Base-by-base conservation (phyloP, 2,113 vertebrate genomes). In the Silurus glanis region DNA sequence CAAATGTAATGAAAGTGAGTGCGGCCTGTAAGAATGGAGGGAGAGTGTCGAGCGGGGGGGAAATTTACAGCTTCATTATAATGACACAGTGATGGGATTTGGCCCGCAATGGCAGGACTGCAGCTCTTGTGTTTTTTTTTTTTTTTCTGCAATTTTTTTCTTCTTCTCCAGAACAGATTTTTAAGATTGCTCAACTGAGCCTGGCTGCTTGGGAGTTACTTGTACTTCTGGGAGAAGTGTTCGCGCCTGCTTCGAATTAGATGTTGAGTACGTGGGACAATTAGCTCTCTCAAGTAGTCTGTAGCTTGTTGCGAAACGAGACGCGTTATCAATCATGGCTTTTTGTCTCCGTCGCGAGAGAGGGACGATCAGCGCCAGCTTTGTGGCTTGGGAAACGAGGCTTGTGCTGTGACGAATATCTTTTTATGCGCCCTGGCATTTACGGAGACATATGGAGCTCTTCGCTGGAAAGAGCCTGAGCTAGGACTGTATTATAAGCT, bases 31-130 rank as follows among this genome's bases (percentile, higher is more conserved):
- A 83, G 75, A 83, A 81, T 58, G 53, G 55, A 81, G 53, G 47
- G 69, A 81, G 74, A 84, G 28, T 85, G 83, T 84, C 37, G 80
- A 71, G 67, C 37, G 64, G 64, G 59, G 67, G 72, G 71, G 37
- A 2, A 85, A 90, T 89, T 88, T 85, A 87, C 71, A 25, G 76
- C 88, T 88, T 87, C 84, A 89, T 90, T 90, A 87, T 91, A 87
- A 88, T 47, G 85, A 72, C 83, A 72, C 64, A 78, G 83, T 82
- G 64, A 90, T 85, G 84, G 78, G 78, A 74, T 80, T 86, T 71
- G 88, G 82, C 51, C 59, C n/a, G 53, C 75, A 76, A 67, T 82
- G 74, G 84, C 86, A 85, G 75, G 66, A 85, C 61, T 72, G 84
- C 84, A 80, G 72, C 82, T 87, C 64, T 47, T 64, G 8, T n/a